Base-by-base conservation (phyloP, 2,113 vertebrate species). In the Galbula dea region DNA sequence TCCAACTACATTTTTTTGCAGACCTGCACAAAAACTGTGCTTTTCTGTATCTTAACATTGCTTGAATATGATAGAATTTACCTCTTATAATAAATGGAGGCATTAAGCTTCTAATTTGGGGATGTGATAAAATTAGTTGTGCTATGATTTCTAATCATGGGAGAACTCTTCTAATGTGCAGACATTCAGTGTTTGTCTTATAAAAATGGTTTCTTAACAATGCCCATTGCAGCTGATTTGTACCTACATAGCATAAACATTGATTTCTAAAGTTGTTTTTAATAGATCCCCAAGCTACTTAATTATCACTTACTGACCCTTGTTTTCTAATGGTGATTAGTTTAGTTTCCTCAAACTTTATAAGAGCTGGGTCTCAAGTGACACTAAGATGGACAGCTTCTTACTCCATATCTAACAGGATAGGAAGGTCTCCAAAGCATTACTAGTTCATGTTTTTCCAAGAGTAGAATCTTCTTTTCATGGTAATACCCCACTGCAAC, bases 201-300 rank as follows among this genome's bases (percentile, higher is more conserved):
- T 82, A 91, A 96, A 94, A 94, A 85, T 62, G 46, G 63, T 75
- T 95, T 67, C 92, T 93, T 97, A 97, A 97, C 96, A 96, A 97
- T 96, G 96, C 97, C 97, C 97, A 92, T 89, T 95, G 97, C 96
- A 97, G 95, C 94, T 96, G 95, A 97, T 97, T 97, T 97, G 95
- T 95, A 94, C 86, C 93, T 72, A 73, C 83, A 71, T 37, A 82
- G 79, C 89, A 90, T 96, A 96, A 97, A 96, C 95, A 97, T 39
- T 96, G 92, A 90, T 93, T 96, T 92, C 61, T 80, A 58, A 90
- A 96, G 91, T 92, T 95, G 93, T 92, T 68, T 96, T 95, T 96
- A 97, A 97, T 97, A 96, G 94, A 96, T 97, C 94, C 96, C 97
- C 62, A 80, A 96, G 97, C 96, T 96, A 97, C 96, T 97, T 97